These are phyloP conservation scores for Lithodes maja DNA, from an alignment of 2,888 invertebrate species.

Conservation along the genomic window DNA sequence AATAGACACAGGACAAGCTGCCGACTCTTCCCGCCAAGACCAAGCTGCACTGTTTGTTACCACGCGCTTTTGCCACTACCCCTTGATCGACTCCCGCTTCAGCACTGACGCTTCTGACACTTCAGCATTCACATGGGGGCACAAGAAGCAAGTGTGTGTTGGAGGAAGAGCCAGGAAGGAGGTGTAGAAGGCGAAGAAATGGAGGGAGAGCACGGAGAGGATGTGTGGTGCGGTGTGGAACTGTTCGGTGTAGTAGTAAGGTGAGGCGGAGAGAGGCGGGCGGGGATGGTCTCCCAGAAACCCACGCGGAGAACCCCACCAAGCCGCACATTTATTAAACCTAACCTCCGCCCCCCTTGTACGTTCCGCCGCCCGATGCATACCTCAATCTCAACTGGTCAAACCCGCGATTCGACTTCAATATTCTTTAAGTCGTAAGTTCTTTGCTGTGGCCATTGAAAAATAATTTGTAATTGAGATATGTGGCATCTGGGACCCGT, in stretches of 20 bases:
- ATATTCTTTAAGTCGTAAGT: not conserved
- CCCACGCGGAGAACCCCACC: slow-evolving; percentile 55
- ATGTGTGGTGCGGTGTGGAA: slow-evolving; percentile 57
- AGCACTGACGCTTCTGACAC: slow-evolving; percentile 27
- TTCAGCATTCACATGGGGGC: slow-evolving; percentile 32
- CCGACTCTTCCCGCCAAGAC: slow-evolving; percentile 51
- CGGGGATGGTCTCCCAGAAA: slow-evolving; percentile 55
- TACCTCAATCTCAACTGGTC: not conserved
- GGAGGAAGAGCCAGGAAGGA: slow-evolving; percentile 21
- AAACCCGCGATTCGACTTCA: not conserved
- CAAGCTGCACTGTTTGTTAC: slow-evolving; percentile 37
- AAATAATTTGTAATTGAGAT: slow-evolving; percentile 49
- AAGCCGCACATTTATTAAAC: slow-evolving; percentile 46
- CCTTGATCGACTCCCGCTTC: slow-evolving; percentile 7
- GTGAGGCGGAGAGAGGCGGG: slow-evolving; percentile 53
- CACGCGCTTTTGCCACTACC: slow-evolving; percentile 30
- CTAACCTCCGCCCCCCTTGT: not conserved
- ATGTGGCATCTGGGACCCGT: slow-evolving; percentile 56
- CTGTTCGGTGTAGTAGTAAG: slow-evolving; percentile 58
- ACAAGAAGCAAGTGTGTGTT: not conserved
- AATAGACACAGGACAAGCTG: slow-evolving; percentile 17
- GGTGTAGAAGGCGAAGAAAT: slow-evolving; percentile 37
- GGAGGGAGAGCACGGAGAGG: slow-evolving; percentile 40
- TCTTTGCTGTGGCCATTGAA: not conserved
- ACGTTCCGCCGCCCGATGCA: not conserved